Evolutionary conservation across 1,140 invertebrate genomes (phyloP).

Genomic region (Lineus longissimus): DNA sequence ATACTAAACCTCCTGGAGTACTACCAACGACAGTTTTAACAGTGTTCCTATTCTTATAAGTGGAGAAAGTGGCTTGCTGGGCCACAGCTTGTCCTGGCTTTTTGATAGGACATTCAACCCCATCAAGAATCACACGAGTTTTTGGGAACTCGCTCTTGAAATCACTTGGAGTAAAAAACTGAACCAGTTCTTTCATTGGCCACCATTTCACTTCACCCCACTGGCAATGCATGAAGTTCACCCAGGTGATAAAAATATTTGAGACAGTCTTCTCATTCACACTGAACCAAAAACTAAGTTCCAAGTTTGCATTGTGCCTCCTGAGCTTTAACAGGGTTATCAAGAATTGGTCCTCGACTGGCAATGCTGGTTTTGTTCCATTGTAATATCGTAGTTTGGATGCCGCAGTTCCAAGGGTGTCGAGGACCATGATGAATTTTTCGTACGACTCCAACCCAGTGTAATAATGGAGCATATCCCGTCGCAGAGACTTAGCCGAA

Average conservation of each 20-base stretch:
- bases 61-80: constrained; percentile 37
- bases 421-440: constrained; percentile 19
- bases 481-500: no score
- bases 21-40: constrained; percentile 22
- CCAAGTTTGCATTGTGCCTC: constrained; percentile 24
- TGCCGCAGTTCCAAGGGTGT: constrained; percentile 14
- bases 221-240: constrained; percentile 31
- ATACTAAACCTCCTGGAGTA: constrained; percentile 22
- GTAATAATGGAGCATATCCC: constrained; percentile 18
- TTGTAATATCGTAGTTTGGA: constrained; percentile 46
- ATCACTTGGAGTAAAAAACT: constrained; percentile 28
- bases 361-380: constrained; percentile 11
- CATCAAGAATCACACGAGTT: constrained; percentile 38
- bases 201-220: constrained; percentile 33
- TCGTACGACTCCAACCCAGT: constrained; percentile 20
- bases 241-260: constrained; percentile 36
- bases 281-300: constrained; percentile 30
- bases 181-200: constrained; percentile 29
- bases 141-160: constrained; percentile 31
- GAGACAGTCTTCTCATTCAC: constrained; percentile 23
- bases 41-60: constrained; percentile 36
- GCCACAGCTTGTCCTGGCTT: constrained; percentile 22
- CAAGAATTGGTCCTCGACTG: constrained; percentile 29
- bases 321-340: constrained; percentile 34
- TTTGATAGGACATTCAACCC: constrained; percentile 32